A percentile compares a stretch with the other conserved stretches of the same genome.
Conservation (phyloP, 2,797 vertebrate species). For the Danio aesculapii region DNA sequence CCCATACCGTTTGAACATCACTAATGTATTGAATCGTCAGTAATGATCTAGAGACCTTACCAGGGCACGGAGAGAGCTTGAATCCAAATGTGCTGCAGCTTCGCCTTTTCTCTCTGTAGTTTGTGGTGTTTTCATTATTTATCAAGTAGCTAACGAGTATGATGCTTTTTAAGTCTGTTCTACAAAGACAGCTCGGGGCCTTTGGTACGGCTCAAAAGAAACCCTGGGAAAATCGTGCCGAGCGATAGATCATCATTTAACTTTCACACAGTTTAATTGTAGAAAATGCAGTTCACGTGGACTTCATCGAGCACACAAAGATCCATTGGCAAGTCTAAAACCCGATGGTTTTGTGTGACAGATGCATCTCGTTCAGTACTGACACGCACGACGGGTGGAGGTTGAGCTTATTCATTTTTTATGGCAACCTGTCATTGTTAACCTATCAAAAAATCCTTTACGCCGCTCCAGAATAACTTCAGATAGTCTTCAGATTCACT, state of each 20-base stretch:
- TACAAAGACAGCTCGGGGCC: constrained; percentile 47
- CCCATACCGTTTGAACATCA: constrained; percentile 29
- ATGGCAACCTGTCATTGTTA: constrained; percentile 13
- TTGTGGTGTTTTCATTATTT: constrained; percentile 68
- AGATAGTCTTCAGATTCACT: neutral
- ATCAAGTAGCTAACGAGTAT: constrained; percentile 62
- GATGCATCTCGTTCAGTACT: neutral
- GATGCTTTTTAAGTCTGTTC: constrained; percentile 52
- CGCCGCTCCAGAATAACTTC: neutral
- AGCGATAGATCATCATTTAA: neutral
- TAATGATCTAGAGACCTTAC: constrained; percentile 35
- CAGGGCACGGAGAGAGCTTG: constrained; percentile 13
- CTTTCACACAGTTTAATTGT: constrained; percentile 1
- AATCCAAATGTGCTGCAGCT: constrained; percentile 34
- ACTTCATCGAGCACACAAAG: neutral
- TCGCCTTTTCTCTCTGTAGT: constrained; percentile 53
- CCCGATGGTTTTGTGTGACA: neutral
- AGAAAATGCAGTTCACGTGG: neutral
- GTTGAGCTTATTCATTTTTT: neutral
- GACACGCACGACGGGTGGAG: neutral
- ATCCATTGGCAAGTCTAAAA: neutral
- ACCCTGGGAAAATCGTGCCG: constrained; percentile 41
- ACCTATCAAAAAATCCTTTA: neutral
- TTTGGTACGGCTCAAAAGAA: constrained; percentile 56
- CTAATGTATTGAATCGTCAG: constrained; percentile 41